Percentiles rank a stretch among this genome's conserved stretches.
Evolutionary conservation across 2,797 vertebrate species (phyloP).

Genomic region (Ctenopoma kingsleyae): DNA sequence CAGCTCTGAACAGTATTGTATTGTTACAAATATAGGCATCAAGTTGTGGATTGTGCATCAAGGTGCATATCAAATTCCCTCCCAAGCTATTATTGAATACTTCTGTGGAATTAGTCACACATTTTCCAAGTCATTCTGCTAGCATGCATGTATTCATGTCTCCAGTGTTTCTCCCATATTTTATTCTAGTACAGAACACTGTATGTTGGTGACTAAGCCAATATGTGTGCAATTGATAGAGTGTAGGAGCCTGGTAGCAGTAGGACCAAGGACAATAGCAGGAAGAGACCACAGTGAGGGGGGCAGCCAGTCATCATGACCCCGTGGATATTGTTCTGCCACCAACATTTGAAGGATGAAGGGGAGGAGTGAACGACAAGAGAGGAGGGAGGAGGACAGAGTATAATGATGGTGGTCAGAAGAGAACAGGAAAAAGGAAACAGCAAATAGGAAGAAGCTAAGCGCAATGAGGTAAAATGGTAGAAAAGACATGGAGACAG

Average conservation of each 20-base stretch:
- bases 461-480: constrained; percentile 23
- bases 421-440: constrained; percentile 77
- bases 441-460: constrained; percentile 80
- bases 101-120: constrained; percentile 22
- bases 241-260: constrained; percentile 69
- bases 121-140: constrained; percentile 42
- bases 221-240: constrained; percentile 66
- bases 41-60: too few species aligned
- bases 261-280: constrained; percentile 89
- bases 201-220: constrained; percentile 47
- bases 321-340: constrained; percentile 91
- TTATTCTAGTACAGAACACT: constrained; percentile 28
- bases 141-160: constrained; percentile 43
- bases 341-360: constrained; percentile 74
- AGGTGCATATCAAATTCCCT: background rate
- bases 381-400: constrained; percentile 39
- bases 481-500: constrained; percentile 25
- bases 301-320: constrained; percentile 89
- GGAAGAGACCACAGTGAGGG: constrained; percentile 93
- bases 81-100: constrained; percentile 18
- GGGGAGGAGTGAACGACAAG: constrained; percentile 56
- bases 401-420: constrained; percentile 34
- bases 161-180: constrained; percentile 41
- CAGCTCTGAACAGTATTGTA: too few species aligned
- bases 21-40: too few species aligned